A percentile compares a stretch with the other conserved stretches of the same genome.
These are phyloP conservation scores for Heliopora coerulea DNA, from an alignment of 92 coral and sea anemone species.

Conservation along the genomic window DNA sequence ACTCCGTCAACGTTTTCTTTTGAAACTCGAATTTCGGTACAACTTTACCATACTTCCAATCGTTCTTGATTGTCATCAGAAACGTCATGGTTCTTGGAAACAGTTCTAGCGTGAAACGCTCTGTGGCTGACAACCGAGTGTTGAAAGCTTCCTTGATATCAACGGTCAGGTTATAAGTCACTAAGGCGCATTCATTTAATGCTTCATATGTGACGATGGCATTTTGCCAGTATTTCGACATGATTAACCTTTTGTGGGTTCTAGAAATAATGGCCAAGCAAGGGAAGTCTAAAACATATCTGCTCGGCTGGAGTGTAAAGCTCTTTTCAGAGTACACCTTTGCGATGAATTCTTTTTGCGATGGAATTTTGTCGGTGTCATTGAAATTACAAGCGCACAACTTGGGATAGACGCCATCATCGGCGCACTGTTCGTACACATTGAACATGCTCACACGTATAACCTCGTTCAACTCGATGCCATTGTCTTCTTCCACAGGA, in stretches of 20 bases:
- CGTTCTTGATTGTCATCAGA: slow-evolving; percentile 64
- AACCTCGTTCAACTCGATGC: slow-evolving; percentile 56
- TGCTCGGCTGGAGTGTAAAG: slow-evolving; percentile 11
- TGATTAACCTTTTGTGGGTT: neutral
- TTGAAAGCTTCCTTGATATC: neutral
- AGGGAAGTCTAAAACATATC: slow-evolving; percentile 14
- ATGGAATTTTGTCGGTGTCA: neutral
- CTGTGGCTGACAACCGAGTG: slow-evolving; percentile 54
- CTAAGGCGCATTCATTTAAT: slow-evolving; percentile 30
- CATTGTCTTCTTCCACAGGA: slow-evolving; percentile 58
- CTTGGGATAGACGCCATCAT: slow-evolving; percentile 67
- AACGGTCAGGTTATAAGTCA: slow-evolving; percentile 11
- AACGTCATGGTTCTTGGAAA: slow-evolving; percentile 69
- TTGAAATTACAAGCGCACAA: slow-evolving; percentile 71
- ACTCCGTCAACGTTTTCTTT: neutral
- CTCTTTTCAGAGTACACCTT: slow-evolving; percentile 10
- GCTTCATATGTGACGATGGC: slow-evolving; percentile 25
- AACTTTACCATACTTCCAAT: slow-evolving; percentile 77
- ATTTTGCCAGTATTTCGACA: neutral
- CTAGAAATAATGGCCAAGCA: slow-evolving; percentile 36
- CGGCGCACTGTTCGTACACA: slow-evolving; percentile 78
- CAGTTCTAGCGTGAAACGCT: slow-evolving; percentile 57
- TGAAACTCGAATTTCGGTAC: neutral
- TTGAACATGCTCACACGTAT: slow-evolving; percentile 75
- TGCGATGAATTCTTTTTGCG: neutral